These are phyloP conservation scores for Parasteatoda lunata DNA, from an alignment of 2,888 invertebrate species.

Conservation along the genomic window DNA sequence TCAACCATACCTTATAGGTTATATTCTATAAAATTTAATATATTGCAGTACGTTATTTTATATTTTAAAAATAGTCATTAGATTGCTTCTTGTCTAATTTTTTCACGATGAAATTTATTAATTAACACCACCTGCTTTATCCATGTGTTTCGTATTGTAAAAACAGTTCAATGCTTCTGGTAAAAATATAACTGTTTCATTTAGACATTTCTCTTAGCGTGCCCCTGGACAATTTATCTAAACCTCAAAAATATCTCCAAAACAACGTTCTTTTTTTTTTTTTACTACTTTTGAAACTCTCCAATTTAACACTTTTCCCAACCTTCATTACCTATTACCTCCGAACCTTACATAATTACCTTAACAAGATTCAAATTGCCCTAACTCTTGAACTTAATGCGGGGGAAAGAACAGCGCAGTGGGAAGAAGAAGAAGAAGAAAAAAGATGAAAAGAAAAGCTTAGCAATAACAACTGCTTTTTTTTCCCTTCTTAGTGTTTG, in stretches of 20 bases:
- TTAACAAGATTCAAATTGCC: slow-evolving; percentile 45
- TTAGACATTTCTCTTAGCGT: too few species aligned
- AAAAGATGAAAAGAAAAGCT: slow-evolving; percentile 11
- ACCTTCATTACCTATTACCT: neutral
- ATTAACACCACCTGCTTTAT: too few species aligned
- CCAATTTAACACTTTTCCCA: neutral
- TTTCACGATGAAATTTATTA: too few species aligned
- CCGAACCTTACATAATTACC: slow-evolving; percentile 27
- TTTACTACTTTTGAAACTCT: too few species aligned
- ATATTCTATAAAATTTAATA: too few species aligned
- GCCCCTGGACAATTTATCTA: neutral
- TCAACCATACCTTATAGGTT: too few species aligned
- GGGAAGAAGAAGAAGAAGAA: neutral
- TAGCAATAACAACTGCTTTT: slow-evolving; percentile 18
- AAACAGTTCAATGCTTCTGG: too few species aligned
- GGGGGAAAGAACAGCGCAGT: neutral
- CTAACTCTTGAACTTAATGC: neutral
- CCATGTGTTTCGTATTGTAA: too few species aligned
- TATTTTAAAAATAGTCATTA: too few species aligned
- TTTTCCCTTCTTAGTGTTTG: neutral
- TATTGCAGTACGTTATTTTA: too few species aligned
- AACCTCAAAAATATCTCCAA: neutral
- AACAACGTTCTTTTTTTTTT: neutral
- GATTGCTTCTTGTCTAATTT: too few species aligned
- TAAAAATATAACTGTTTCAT: too few species aligned